Conservation (phyloP, 2,113 vertebrate species). For the Ibidorhyncha struthersii region DNA sequence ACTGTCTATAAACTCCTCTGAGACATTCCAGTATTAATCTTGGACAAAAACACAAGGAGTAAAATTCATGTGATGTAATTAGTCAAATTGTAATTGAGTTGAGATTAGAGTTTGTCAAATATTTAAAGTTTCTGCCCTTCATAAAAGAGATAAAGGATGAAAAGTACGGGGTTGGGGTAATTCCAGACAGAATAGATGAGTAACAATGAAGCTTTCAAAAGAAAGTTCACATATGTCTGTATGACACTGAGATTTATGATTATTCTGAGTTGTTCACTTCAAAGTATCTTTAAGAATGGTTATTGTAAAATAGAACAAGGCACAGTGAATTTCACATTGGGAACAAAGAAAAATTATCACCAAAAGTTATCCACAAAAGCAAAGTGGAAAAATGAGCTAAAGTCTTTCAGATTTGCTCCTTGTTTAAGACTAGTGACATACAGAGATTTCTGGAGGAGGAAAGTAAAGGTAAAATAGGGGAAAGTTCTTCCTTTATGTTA, state of each 20-base stretch:
- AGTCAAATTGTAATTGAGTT: background rate
- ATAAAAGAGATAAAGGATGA: background rate
- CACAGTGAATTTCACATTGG: background rate
- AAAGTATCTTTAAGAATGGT: constrained; percentile 48
- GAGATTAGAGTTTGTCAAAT: background rate
- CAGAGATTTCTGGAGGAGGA: background rate
- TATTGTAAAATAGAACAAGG: constrained; percentile 29
- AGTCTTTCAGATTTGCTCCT: background rate
- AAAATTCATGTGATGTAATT: constrained; percentile 8
- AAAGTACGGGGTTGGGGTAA: background rate
- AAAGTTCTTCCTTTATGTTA: background rate
- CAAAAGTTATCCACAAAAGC: background rate
- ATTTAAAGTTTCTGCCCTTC: background rate
- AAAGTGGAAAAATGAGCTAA: background rate
- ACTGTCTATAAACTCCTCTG: background rate
- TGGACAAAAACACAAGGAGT: background rate
- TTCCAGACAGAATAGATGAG: background rate
- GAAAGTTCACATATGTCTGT: constrained; percentile 37
- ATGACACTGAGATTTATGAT: constrained; percentile 60
- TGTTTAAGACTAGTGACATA: background rate
- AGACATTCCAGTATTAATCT: background rate
- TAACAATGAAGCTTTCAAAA: constrained; percentile 39
- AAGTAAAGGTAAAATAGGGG: background rate
- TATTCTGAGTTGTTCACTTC: constrained; percentile 50
- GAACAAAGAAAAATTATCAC: constrained; percentile 23